Evolutionary conservation across 2,797 vertebrate species (phyloP), one percentile per base, ranked within the genome.

Genomic region (Xenopus petersii): DNA sequence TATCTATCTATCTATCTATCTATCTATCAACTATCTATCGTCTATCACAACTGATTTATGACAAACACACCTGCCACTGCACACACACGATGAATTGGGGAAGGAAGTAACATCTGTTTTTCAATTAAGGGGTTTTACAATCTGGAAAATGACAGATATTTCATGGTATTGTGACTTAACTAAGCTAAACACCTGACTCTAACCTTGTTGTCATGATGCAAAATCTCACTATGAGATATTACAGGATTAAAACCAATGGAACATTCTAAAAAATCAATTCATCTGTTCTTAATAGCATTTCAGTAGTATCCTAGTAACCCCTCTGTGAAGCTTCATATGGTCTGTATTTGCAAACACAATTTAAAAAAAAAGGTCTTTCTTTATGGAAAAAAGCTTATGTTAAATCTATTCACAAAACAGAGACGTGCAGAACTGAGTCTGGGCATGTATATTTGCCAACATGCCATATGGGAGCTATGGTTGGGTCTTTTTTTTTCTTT

Each of bases 401-500:
- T 86, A 84, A 88, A 88, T 92, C 90, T 89, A 89, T 82, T 85
- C 86, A 83, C 83, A 85, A 82, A 74, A 91, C 86, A 89, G 87
- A 87, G 90, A 89, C 91, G 93, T 93, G 92, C 88, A 85, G 88
- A 85, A 84, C 84, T 86, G 87, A 86, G 90, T 89, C 91, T 90
- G 92, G 91, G 92, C 87, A 83, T 90, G 88, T 81, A 83, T 86
- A 89, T 90, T 91, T 93, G 91, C 92, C 91, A 95, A 92, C 89
- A 87, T 93, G 93, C 96, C 97, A 98, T 98, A 98, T 98, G 97
- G 96, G 95, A 98, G 93, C 93, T 92, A 93, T 93, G 94, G 93
- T 81, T 90, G 91, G 90, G 93, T 92, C 92, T 94, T 95, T 95
- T 97, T 95, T 93, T 94, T 94, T 96, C 95, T 95, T 56, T 56